Base-by-base conservation (phyloP, 1,140 invertebrate species). In the Papilio dardanus region DNA sequence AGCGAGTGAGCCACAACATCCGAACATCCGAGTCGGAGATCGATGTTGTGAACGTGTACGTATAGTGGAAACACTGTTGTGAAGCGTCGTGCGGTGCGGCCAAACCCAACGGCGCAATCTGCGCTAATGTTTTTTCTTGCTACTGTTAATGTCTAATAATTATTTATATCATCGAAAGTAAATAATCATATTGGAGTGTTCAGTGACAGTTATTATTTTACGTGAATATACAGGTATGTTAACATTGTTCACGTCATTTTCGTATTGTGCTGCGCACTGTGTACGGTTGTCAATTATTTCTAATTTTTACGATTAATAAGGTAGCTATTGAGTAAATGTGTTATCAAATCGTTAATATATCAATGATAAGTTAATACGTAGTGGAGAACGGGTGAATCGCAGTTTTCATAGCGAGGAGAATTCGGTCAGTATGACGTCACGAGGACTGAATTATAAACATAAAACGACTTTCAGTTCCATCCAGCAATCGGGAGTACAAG, bases 351-450 rank as follows among this genome's bases (percentile, higher is more conserved):
- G 54, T 1, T 30, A 28, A 16, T 14, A 62, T 62, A 28, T 28
- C 12, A 62, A 28, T 62, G 21, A 28, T 62, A 28, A 62, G 54
- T 62, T 62, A 62, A 28, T 28, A 62, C 24, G 24, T 5, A 30
- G 21, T 62, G 12, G 24, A 62, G n/a, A 73, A 67, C 50, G 68
- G 58, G 74, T 77, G 40, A 83, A 81, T 81, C 80, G 76, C 76
- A 62, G 75, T 75, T 82, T 79, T 85, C 46, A 80, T 76, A 79
- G 76, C 79, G 80, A 79, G 78, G 79, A 81, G 84, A 88, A 87
- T 90, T 89, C 83, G 83, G 86, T 87, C 86, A 81, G 81, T 83
- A 89, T 92, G 91, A 92, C 91, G 91, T 92, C 91, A 92, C 79
- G 71, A 89, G 83, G 80, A 88, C 83, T 86, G 89, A 91, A 86